Evolutionary conservation across 1,140 invertebrate genomes (phyloP).

Genomic region (Drosophila simulans): DNA sequence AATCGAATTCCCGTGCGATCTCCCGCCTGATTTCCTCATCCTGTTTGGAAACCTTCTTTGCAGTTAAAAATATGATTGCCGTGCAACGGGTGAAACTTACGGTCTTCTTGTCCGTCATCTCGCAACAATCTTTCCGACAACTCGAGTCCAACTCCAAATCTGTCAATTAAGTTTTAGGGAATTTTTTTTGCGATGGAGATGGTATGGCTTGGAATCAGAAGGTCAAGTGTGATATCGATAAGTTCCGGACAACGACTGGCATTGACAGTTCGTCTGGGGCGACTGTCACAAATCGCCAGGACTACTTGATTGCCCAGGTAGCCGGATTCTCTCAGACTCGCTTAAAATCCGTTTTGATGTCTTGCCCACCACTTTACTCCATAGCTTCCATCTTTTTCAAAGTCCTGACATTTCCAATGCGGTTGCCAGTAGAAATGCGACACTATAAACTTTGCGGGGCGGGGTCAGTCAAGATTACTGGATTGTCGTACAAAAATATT

Average conservation of each 20-base stretch:
- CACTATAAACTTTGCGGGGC: too few species aligned
- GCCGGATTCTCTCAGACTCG: background rate
- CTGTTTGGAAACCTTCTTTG: conserved; percentile 83
- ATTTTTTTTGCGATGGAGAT: background rate
- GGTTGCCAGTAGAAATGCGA: too few species aligned
- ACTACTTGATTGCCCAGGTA: conserved; percentile 8
- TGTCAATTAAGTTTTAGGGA: background rate
- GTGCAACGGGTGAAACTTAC: conserved; percentile 27
- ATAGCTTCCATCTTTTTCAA: too few species aligned
- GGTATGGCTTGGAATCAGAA: conserved; percentile 23
- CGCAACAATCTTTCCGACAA: background rate
- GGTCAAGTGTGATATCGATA: conserved; percentile 62
- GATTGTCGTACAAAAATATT: conserved; percentile 21
- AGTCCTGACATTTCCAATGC: too few species aligned
- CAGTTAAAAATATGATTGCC: background rate
- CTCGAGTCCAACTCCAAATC: background rate
- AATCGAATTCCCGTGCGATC: conserved; percentile 94
- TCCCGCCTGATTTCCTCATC: conserved; percentile 96
- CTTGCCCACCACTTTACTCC: too few species aligned
- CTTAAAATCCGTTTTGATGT: background rate
- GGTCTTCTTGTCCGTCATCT: conserved; percentile 73
- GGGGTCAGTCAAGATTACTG: background rate
- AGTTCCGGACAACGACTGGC: conserved; percentile 54
- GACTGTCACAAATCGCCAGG: conserved; percentile 14
- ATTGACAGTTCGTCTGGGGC: conserved; percentile 13